phyloP scores from a whole-genome alignment of 1,140 invertebrate genomes.

The Brachionus sp. region DNA sequence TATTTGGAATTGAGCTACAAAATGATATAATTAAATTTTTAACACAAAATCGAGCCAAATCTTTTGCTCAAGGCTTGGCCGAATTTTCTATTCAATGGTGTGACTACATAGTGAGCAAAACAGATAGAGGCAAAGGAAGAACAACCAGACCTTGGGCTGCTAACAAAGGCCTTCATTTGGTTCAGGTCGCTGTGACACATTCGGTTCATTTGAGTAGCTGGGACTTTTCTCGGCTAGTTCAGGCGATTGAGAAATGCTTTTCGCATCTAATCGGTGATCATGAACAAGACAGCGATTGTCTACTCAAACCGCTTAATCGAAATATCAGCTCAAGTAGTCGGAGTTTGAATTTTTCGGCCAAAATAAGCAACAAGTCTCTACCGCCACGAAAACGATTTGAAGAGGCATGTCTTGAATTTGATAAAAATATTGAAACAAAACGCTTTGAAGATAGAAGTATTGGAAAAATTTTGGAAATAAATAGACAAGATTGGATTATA shows the following conservation, averaged over 20 bases:
- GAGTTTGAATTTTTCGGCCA: background rate
- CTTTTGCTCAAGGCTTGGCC: background rate
- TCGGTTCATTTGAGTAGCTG: background rate
- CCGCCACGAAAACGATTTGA: background rate
- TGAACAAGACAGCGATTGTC: background rate
- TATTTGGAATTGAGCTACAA: slow-evolving; percentile 28
- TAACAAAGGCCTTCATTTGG: slow-evolving; percentile 16
- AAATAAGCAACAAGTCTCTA: background rate
- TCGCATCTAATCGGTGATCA: slow-evolving; percentile 8
- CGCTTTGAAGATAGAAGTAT: background rate
- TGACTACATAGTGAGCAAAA: slow-evolving; percentile 27
- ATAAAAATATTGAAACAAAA: background rate
- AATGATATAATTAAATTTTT: slow-evolving; percentile 19
- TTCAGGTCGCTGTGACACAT: background rate
- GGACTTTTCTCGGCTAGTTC: background rate
- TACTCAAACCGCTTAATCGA: background rate
- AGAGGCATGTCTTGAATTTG: background rate
- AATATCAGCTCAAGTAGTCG: background rate
- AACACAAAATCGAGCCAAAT: background rate
- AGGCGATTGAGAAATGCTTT: slow-evolving; percentile 23
- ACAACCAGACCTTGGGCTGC: slow-evolving; percentile 15
- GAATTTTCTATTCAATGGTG: slow-evolving; percentile 27
- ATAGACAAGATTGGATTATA: background rate
- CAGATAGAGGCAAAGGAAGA: slow-evolving; percentile 1
- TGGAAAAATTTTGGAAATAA: background rate